A percentile compares a stretch with the other conserved stretches of the same genome.
Evolutionary conservation across 30 jellyfish, hydroid and myxozoan species (phyloP).

Genomic region (Hydra vulgaris): DNA sequence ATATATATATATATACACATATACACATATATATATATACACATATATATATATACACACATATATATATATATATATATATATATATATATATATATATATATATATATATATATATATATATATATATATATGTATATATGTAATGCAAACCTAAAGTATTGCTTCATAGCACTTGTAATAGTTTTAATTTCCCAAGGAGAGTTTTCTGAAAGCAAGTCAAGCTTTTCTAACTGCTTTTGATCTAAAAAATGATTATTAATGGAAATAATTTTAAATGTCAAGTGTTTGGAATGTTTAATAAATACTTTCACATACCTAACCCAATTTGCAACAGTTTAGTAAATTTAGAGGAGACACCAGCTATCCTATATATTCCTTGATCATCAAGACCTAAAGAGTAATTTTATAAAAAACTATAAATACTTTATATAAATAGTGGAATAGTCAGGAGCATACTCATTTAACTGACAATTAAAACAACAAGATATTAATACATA

Average conservation of each 20-base stretch:
- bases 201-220: conserved; percentile 62
- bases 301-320: conserved; percentile 41
- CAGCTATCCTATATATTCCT: conserved; percentile 92
- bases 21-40: no score
- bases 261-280: neutral
- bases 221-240: conserved; percentile 46
- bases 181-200: conserved; percentile 82
- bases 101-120: no score
- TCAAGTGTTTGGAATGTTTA: no score
- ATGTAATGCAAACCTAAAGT: conserved; percentile 54
- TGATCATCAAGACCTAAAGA: conserved; percentile 83
- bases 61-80: no score
- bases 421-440: neutral
- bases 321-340: conserved; percentile 54
- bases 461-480: no score
- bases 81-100: no score
- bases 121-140: no score
- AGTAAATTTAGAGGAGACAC: conserved; percentile 81
- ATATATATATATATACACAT: no score
- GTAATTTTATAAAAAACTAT: neutral
- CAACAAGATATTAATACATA: neutral
- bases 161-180: conserved; percentile 95
- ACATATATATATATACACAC: no score
- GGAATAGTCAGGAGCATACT: no score
- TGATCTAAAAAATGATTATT: conserved; percentile 32